A percentile compares a stretch with the other conserved stretches of the same genome.
phyloP scores from a whole-genome alignment of 2,888 invertebrate species.

The Melipona beecheii region DNA sequence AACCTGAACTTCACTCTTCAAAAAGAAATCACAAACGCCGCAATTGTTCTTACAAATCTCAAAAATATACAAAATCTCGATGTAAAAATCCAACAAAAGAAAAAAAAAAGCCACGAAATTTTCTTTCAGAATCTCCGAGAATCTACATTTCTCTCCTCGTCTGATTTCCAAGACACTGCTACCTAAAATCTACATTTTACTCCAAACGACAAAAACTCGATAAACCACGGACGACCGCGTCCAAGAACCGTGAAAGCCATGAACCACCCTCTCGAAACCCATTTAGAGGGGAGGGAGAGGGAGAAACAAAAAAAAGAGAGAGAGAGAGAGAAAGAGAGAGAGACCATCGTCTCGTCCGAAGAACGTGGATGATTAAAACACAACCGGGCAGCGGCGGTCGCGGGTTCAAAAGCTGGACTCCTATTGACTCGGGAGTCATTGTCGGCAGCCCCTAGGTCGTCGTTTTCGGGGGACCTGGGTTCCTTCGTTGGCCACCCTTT shows the following conservation, averaged over 20 bases:
- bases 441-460: constrained; percentile 30
- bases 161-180: too few relatives aligned
- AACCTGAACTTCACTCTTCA: background rate
- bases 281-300: background rate
- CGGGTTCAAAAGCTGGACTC: constrained; percentile 29
- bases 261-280: background rate
- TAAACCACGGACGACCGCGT: background rate
- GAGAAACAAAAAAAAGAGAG: too few relatives aligned
- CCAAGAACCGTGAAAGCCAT: background rate
- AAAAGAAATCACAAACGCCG: background rate
- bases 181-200: too few relatives aligned
- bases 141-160: too few relatives aligned
- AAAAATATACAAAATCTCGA: background rate
- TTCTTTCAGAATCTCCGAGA: too few relatives aligned
- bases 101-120: background rate
- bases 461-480: constrained; percentile 11
- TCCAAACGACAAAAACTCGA: background rate
- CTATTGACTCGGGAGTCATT: constrained; percentile 57
- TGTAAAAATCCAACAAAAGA: background rate
- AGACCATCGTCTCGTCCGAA: background rate
- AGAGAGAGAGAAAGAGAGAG: background rate
- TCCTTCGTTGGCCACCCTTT: background rate
- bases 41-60: background rate
- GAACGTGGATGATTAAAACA: constrained; percentile 62
- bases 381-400: constrained; percentile 34